A percentile compares a stretch with the other conserved stretches of the same genome.
Conservation (phyloP, 1,140 invertebrate species). For the Tyrophagus putrescentiae region DNA sequence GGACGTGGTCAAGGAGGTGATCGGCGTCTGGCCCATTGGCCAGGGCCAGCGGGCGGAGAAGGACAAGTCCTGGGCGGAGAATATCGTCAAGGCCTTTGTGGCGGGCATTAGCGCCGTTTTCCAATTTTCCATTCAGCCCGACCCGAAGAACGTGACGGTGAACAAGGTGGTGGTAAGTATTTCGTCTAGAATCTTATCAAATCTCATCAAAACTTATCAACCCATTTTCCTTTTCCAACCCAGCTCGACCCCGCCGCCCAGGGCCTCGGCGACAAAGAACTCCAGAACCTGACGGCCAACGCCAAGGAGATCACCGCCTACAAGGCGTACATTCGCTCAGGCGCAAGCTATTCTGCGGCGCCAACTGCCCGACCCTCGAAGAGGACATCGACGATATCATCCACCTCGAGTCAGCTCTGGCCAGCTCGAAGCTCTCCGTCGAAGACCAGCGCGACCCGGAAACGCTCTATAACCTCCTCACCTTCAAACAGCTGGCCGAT, state of each 20-base stretch:
- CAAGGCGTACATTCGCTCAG: neutral
- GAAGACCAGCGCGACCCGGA: conserved; percentile 12
- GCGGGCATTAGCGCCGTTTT: neutral
- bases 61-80: neutral
- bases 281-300: neutral
- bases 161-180: neutral
- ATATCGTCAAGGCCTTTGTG: neutral
- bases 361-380: neutral
- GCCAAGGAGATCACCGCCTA: neutral
- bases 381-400: conserved; percentile 20
- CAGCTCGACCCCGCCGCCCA: neutral
- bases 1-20: neutral
- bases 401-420: conserved; percentile 7
- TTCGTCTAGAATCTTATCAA: neutral
- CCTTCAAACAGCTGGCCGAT: conserved; percentile 29
- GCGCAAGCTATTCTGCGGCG: conserved; percentile 5
- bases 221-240: neutral
- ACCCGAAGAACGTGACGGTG: neutral
- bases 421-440: conserved; percentile 31
- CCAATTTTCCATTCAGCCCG: neutral
- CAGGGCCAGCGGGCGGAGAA: neutral
- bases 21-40: neutral
- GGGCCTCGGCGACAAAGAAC: conserved; percentile 3
- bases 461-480: conserved; percentile 34
- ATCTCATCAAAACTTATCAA: too few relatives aligned